phyloP scores from a whole-genome alignment of 1,140 invertebrate genomes.

The Cyrtorhinus lividipennis region DNA sequence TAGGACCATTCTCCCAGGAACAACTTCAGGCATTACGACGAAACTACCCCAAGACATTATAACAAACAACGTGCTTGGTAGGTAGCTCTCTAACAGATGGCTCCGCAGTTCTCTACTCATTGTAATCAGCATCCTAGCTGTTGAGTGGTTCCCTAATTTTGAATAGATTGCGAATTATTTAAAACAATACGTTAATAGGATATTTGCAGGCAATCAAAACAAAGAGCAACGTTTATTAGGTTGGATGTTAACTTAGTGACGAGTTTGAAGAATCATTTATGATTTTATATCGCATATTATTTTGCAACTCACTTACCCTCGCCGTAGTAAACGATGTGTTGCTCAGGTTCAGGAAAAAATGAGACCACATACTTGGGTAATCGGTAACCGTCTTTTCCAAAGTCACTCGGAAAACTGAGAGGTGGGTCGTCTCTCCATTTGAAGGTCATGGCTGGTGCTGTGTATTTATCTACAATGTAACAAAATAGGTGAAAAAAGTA shows the following conservation, averaged over 20 bases:
- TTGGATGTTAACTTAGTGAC: background rate
- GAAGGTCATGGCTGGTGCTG: conserved; percentile 38
- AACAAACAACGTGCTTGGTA: conserved; percentile 45
- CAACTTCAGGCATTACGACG: conserved; percentile 44
- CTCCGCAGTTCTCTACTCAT: conserved; percentile 41
- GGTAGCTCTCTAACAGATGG: conserved; percentile 44
- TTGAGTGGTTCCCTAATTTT: conserved; percentile 38
- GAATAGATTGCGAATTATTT: too few relatives aligned
- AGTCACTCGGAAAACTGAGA: conserved; percentile 35
- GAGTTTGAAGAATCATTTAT: background rate
- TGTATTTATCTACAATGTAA: conserved; percentile 41
- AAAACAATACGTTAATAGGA: too few relatives aligned
- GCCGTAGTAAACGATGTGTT: conserved; percentile 41
- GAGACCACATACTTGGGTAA: conserved; percentile 44
- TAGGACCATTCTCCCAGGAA: conserved; percentile 41
- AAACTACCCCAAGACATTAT: conserved; percentile 51
- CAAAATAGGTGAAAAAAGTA: background rate
- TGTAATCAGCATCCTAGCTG: conserved; percentile 38
- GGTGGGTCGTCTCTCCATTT: conserved; percentile 38
- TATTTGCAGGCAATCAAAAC: background rate
- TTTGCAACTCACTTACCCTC: conserved; percentile 38
- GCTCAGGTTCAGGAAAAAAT: conserved; percentile 38
- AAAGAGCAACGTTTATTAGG: background rate
- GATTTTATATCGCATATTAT: background rate
- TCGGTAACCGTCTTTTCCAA: conserved; percentile 35